phyloP scores from a whole-genome alignment of 2,888 invertebrate species.

The Cheilosia impressa region DNA sequence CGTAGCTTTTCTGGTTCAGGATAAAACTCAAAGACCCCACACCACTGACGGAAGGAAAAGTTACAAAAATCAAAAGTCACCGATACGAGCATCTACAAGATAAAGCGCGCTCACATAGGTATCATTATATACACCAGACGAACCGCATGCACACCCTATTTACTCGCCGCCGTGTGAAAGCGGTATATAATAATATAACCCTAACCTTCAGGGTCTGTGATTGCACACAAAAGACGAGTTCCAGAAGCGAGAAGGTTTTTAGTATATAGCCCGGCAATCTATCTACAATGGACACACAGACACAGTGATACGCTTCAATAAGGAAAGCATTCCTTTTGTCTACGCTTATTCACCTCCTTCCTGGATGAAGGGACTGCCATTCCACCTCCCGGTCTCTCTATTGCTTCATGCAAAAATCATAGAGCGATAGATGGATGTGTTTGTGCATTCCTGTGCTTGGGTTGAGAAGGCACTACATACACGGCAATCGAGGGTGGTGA shows the following conservation, averaged over 20 bases:
- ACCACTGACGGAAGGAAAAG: constrained; percentile 28
- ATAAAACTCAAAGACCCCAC: constrained; percentile 4
- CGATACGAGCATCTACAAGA: constrained; percentile 43
- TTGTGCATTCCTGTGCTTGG: background rate
- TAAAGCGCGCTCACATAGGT: constrained; percentile 14
- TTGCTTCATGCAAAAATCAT: constrained; percentile 49
- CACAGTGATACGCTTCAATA: constrained; percentile 71
- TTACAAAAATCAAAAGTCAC: constrained; percentile 64
- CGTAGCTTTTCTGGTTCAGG: constrained; percentile 35
- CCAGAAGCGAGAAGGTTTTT: background rate
- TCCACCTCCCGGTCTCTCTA: background rate
- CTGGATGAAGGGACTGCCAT: constrained; percentile 43
- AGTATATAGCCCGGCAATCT: constrained; percentile 15
- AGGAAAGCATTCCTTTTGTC: constrained; percentile 64
- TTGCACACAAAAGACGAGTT: constrained; percentile 57
- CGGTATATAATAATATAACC: constrained; percentile 70
- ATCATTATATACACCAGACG: background rate
- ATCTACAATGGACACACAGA: constrained; percentile 69
- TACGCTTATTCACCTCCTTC: constrained; percentile 56
- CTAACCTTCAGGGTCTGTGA: constrained; percentile 70
- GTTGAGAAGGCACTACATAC: background rate
- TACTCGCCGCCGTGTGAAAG: constrained; percentile 33
- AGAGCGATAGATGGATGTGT: background rate
- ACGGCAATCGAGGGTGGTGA: background rate
- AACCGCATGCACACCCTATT: constrained; percentile 47